Conservation (phyloP, 1,140 invertebrate genomes). For the honey bee (Apis mellifera) region Amel_HAv3.1 CM009945.2:8026501-8027000, state of each 20-base stretch:
- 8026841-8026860: background rate
- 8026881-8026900: too few species aligned
- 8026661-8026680: slow-evolving; percentile 36
- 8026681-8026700: background rate
- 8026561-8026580: slow-evolving; percentile 7
- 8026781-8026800: too few species aligned
- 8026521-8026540: too few species aligned
- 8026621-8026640: slow-evolving; percentile 56
- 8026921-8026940: too few species aligned
- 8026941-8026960: background rate
- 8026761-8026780: too few species aligned
- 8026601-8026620: slow-evolving; percentile 50
- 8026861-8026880: background rate
- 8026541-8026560: slow-evolving; percentile 11
- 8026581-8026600: slow-evolving; percentile 3
- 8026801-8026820: background rate
- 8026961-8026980: background rate
- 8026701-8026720: slow-evolving; percentile 54
- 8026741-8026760: slow-evolving; percentile 7
- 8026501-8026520: too few species aligned
- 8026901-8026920: background rate
- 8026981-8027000: background rate
- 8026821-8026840: background rate
- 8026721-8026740: slow-evolving; percentile 21
- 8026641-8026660: slow-evolving; percentile 50